Evolutionary conservation across 2,888 invertebrate genomes (phyloP), one percentile per base, ranked within the genome.

Genomic region (Onchidella celtica): DNA sequence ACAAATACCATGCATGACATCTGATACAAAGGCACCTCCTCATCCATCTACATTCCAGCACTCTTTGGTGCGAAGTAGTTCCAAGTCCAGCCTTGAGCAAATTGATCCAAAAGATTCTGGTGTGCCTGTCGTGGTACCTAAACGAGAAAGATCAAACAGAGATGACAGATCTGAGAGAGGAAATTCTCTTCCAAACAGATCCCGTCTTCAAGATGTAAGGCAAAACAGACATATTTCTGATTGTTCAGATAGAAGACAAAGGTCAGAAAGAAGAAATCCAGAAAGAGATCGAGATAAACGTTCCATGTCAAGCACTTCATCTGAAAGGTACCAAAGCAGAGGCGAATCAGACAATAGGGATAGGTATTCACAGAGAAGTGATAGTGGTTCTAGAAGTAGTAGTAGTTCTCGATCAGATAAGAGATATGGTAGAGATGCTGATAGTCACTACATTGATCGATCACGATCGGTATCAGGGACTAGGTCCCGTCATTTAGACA

Each of bases 371-470:
- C 11, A n/a, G 2, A 27, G 36, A 4, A 61, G 65, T 24, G 38
- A 17, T 14, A 76, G 68, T 40, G n/a, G 68, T n/a, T 57, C 66
- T 27, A 55, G 55, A 77, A 68, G 68, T 21, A 77, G 68, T 68
- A 59, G 24, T 9, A 34, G 24, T 36, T 27, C 6, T 34, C 14
- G 24, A 21, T n/a, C 21, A 21, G 61, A n/a, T 21, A 24, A 38
- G 24, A 61, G 75, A 40, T 47, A n/a, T 21, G 32, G 32, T 40
- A 32, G 32, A 27, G 32, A 36, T 29, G 4, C 1, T 68, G 2
- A 11, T 32, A 57, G 57, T 14, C 57, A 4, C 34, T 57, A 11
- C 38, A 4, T 24, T 14, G 72, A 72, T 14, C 72, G n/a, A 17
- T 57, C 21, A 57, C n/a, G 57, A 61, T 63, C 75, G 24, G 38